Evolutionary conservation across 2,113 vertebrate species (phyloP), one percentile per base, ranked within the genome.

Genomic region (Neodontobutis hainanensis): DNA sequence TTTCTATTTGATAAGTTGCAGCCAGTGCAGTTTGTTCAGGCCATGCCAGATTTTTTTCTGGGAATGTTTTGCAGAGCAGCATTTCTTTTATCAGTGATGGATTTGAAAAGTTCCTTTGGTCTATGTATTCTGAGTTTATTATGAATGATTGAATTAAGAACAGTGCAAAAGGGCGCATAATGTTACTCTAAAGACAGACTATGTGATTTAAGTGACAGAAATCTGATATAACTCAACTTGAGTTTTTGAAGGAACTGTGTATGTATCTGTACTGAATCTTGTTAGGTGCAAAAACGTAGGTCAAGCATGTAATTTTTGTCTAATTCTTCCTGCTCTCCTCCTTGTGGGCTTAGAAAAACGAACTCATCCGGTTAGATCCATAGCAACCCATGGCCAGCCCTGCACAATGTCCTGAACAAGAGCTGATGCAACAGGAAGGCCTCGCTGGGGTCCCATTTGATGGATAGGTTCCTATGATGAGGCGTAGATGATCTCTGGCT

Each of bases 391-490:
- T 27, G 19, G 19, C 19, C 19, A 2, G 19, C 19, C 19, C 19
- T 27, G 19, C 19, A 64, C 46, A 80, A 15, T 52, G 65, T 27
- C n/a, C 11, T 40, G 27, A 34, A 60, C 15, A 62, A 61, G 51
- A 58, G 78, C 59, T 36, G 44, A 62, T 48, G 57, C 38, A 55
- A 78, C 75, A 89, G 87, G 82, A 86, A 87, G 70, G 52, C 15
- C 57, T 38, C 14, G 32, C 5, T 70, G 81, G 61, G 73, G 71
- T 77, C 52, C 4, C 15, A 19, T 80, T 78, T 92, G 90, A 92
- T 78, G 81, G 89, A 91, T 86, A 65, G 73, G 85, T 92, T 92
- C 88, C 88, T 79, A 89, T 90, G 3, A 82, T 75, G 72, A 60
- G 40, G 50, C 58, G 35, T 10, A 6, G 8, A 38, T 14, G n/a